A percentile compares a stretch with the other conserved stretches of the same genome.
Evolutionary conservation across 53 echinoderm and acorn worm genomes (phyloP).

Genomic region (Mesocentrotus franciscanus): DNA sequence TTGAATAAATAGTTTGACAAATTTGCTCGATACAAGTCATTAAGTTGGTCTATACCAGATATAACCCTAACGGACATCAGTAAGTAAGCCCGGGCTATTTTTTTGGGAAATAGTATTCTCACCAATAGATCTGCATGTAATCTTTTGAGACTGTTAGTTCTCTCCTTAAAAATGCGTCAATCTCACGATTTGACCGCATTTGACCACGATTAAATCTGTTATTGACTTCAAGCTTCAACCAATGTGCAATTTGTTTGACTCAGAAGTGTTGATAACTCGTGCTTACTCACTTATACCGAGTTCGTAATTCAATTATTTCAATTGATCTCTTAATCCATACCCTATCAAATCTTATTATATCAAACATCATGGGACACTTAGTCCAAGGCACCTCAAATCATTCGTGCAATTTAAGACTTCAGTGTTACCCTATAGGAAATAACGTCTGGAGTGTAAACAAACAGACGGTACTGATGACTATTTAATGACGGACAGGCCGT

Average conservation of each 20-base stretch:
- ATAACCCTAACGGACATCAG: too few relatives aligned
- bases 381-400: slow-evolving; percentile 26
- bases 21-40: too few relatives aligned
- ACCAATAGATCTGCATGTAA: too few relatives aligned
- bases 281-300: slow-evolving; percentile 47
- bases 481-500: not conserved
- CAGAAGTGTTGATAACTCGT: slow-evolving; percentile 38
- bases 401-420: slow-evolving; percentile 18
- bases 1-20: too few relatives aligned
- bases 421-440: slow-evolving; percentile 12
- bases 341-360: not conserved
- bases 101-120: too few relatives aligned
- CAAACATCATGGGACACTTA: not conserved
- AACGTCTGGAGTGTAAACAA: slow-evolving; percentile 1
- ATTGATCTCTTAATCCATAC: slow-evolving; percentile 29
- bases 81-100: too few relatives aligned
- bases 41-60: too few relatives aligned
- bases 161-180: not conserved
- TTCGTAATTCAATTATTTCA: slow-evolving; percentile 21
- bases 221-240: slow-evolving; percentile 1
- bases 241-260: slow-evolving; percentile 31
- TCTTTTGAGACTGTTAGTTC: not conserved
- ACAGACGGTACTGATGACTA: not conserved
- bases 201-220: slow-evolving; percentile 36
- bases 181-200: not conserved